phyloP scores from a whole-genome alignment of 2,888 invertebrate genomes.

The Ethmia dodecea region DNA sequence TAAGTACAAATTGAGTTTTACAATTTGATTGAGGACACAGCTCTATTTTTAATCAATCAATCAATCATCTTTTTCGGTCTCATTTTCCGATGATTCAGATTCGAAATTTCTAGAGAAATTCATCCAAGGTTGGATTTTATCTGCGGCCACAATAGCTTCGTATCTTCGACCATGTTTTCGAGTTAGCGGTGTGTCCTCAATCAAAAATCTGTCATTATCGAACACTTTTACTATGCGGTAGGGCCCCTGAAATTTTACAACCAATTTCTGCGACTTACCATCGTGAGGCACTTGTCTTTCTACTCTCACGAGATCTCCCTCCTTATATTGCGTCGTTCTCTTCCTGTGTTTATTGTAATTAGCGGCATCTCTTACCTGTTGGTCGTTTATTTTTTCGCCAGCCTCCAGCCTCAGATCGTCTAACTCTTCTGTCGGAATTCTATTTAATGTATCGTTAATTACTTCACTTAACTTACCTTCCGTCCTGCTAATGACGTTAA shows the following conservation, averaged over 20 bases:
- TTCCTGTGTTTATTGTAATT: constrained; percentile 1
- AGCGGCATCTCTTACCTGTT: constrained; percentile 4
- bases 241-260: constrained; percentile 7
- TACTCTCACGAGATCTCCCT: constrained; percentile 5
- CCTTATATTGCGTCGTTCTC: background rate
- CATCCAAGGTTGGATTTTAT: constrained; percentile 10
- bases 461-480: constrained; percentile 11
- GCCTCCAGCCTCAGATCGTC: constrained; percentile 2
- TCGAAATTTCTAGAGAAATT: constrained; percentile 1
- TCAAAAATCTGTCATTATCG: constrained; percentile 2
- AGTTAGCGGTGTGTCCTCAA: constrained; percentile 2
- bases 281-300: constrained; percentile 1
- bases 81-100: too few relatives aligned
- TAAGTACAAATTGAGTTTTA: too few relatives aligned
- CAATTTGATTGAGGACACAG: too few relatives aligned
- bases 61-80: too few relatives aligned
- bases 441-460: constrained; percentile 9
- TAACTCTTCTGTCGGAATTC: background rate
- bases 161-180: background rate
- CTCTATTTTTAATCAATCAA: too few relatives aligned
- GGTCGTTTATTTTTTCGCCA: background rate
- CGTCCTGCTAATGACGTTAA: constrained; percentile 8
- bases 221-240: constrained; percentile 7
- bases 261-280: constrained; percentile 7
- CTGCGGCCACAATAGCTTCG: constrained; percentile 4